Percentiles rank a stretch among this genome's conserved stretches.
These are phyloP conservation scores for Amphiprion ocellaris DNA, from an alignment of 2,113 vertebrate species.

Conservation along the genomic window DNA sequence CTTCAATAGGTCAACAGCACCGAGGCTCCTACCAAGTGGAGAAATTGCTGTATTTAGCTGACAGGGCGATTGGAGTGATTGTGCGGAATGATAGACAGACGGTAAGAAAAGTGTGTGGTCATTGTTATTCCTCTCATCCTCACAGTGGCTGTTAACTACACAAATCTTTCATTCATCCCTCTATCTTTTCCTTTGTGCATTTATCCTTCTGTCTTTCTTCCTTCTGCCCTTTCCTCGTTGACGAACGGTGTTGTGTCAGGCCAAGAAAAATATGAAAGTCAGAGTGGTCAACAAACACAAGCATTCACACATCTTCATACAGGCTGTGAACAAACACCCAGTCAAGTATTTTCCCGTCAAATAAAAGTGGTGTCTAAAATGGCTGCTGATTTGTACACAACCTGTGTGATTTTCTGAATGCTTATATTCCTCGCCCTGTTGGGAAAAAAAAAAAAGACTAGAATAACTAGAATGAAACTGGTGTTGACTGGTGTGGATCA, in stretches of 20 bases:
- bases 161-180: not conserved
- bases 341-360: no score
- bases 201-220: no score
- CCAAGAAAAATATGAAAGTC: not conserved
- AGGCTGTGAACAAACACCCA: no score
- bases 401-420: no score
- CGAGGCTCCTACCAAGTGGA: not conserved
- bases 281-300: no score
- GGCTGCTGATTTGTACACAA: no score
- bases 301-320: no score
- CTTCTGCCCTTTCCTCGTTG: not conserved
- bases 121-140: constrained; percentile 15
- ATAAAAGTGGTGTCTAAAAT: no score
- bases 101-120: constrained; percentile 18
- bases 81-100: constrained; percentile 12
- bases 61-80: constrained; percentile 3
- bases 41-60: constrained; percentile 40
- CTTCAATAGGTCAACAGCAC: constrained; percentile 28
- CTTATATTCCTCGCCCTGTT: no score
- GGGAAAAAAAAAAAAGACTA: no score
- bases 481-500: no score
- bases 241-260: not conserved
- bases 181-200: not conserved
- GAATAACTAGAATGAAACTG: no score
- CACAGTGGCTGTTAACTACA: not conserved